Evolutionary conservation across 2,113 vertebrate genomes (phyloP).

Genomic region (Oncorhynchus nerka): DNA sequence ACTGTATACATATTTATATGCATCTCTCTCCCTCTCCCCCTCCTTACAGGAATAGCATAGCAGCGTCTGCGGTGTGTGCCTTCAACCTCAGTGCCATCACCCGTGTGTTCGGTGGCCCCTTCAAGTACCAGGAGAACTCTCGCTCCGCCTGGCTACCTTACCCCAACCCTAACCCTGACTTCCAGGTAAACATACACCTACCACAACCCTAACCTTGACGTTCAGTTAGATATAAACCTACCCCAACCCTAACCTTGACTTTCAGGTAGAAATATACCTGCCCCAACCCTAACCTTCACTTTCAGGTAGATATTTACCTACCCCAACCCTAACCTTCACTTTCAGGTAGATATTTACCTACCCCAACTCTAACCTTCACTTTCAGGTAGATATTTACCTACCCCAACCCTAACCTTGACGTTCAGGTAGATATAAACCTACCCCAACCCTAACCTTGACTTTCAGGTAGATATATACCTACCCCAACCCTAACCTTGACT

Average conservation of each 20-base stretch:
- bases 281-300: no score
- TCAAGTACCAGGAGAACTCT: constrained; percentile 97
- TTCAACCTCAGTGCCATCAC: constrained; percentile 94
- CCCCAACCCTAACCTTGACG: no score
- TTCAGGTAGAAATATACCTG: no score
- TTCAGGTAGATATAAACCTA: constrained; percentile 46
- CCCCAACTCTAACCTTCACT: no score
- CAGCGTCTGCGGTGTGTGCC: constrained; percentile 93
- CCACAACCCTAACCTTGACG: constrained; percentile 55
- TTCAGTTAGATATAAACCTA: no score
- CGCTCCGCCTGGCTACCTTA: constrained; percentile 91
- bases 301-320: constrained; percentile 47
- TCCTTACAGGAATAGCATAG: constrained; percentile 89
- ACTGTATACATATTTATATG: no score
- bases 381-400: no score
- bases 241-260: no score
- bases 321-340: constrained; percentile 91
- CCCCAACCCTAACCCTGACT: constrained; percentile 91
- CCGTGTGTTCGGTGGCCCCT: constrained; percentile 91
- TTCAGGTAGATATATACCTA: no score
- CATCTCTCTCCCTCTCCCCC: not conserved
- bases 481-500: no score
- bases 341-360: no score
- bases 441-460: constrained; percentile 82
- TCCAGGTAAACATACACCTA: no score